Evolutionary conservation across 2,113 vertebrate genomes (phyloP).

Genomic region (Balaenoptera acutorostrata): DNA sequence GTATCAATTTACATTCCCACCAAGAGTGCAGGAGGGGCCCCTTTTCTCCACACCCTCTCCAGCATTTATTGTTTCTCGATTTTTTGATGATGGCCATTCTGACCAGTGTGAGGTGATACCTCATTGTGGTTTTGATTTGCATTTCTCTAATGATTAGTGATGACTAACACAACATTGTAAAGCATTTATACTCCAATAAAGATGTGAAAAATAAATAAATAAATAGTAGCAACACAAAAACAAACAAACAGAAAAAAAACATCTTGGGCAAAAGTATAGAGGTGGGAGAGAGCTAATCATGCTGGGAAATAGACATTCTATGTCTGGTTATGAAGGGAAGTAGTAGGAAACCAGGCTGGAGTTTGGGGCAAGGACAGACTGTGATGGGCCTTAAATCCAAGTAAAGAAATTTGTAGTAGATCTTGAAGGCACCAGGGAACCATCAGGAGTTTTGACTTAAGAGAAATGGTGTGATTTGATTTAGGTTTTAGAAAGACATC

Average conservation of each 20-base stretch:
- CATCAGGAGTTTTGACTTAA: slow-evolving; percentile 3
- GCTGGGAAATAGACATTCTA: neutral
- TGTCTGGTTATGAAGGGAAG: neutral
- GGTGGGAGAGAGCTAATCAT: neutral
- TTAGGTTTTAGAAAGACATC: slow-evolving; percentile 21
- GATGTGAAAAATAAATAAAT: too few species aligned
- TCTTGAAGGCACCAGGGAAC: neutral
- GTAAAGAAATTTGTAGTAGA: neutral
- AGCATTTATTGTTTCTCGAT: too few species aligned
- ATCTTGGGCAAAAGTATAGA: neutral
- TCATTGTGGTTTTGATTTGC: too few species aligned
- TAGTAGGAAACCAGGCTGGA: neutral
- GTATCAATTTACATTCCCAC: too few species aligned
- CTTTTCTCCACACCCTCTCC: too few species aligned
- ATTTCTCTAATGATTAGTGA: too few species aligned
- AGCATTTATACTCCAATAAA: too few species aligned
- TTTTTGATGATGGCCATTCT: too few species aligned
- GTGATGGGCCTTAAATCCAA: neutral
- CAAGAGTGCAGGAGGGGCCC: too few species aligned
- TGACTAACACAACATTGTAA: too few species aligned
- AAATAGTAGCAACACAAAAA: too few species aligned
- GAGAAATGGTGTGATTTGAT: neutral
- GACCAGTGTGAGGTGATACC: too few species aligned
- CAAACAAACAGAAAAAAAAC: neutral
- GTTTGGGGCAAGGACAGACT: neutral